phyloP scores from a whole-genome alignment of 1,140 invertebrate species.

The Branchinecta lynchi region DNA sequence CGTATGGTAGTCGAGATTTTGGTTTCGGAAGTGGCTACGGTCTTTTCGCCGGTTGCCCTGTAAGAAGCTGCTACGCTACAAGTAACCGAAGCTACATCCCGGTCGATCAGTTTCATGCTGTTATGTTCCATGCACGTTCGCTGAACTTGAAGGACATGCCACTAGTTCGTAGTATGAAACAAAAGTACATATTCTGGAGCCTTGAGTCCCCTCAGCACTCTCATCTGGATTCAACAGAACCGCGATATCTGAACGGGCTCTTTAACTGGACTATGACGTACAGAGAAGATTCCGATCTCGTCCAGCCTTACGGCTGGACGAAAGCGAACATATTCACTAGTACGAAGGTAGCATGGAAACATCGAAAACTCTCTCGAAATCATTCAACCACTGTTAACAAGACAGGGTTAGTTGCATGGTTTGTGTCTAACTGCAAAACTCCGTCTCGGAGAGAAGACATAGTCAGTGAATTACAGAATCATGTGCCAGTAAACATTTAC shows the following conservation, averaged over 20 bases:
- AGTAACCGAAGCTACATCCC: conserved; percentile 16
- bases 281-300: conserved; percentile 29
- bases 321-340: not conserved
- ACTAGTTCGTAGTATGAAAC: conserved; percentile 14
- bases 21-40: conserved; percentile 15
- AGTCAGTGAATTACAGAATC: not conserved
- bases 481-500: conserved; percentile 15
- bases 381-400: not conserved
- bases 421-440: conserved; percentile 14
- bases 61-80: conserved; percentile 17
- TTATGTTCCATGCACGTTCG: conserved; percentile 23
- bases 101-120: conserved; percentile 21
- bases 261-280: conserved; percentile 38
- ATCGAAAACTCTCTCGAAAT: too few species aligned
- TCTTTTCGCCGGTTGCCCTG: conserved; percentile 17
- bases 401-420: not conserved
- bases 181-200: conserved; percentile 23
- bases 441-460: not conserved
- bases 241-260: conserved; percentile 19
- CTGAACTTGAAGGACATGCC: conserved; percentile 22
- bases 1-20: conserved; percentile 19
- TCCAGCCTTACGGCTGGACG: conserved; percentile 27
- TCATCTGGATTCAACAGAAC: not conserved
- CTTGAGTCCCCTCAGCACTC: conserved; percentile 22
- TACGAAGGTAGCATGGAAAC: too few species aligned